Conservation (phyloP, 2,888 invertebrate genomes). For the Eristalis tenax region DNA sequence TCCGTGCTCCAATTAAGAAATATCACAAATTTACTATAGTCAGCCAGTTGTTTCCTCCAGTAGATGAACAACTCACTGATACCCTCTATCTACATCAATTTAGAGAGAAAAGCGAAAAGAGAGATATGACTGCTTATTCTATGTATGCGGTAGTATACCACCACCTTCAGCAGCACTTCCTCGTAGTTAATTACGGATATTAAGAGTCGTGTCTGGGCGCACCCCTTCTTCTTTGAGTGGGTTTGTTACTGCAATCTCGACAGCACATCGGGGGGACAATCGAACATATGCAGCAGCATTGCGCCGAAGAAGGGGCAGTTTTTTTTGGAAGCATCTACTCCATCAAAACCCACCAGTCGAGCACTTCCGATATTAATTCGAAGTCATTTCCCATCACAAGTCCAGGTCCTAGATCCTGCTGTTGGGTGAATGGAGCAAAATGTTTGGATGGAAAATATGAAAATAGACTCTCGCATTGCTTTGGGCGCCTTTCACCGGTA, state of each 20-base stretch:
- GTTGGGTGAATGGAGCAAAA: not conserved
- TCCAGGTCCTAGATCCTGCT: not conserved
- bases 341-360: not conserved
- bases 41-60: conserved; percentile 40
- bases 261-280: conserved; percentile 64
- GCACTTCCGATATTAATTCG: conserved; percentile 41
- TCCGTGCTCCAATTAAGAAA: conserved; percentile 64
- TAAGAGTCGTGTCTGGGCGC: conserved; percentile 68
- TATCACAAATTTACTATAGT: not conserved
- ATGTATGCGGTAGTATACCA: conserved; percentile 5
- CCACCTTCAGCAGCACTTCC: conserved; percentile 33
- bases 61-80: conserved; percentile 46
- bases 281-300: conserved; percentile 49
- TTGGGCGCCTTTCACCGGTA: conserved; percentile 12
- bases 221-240: conserved; percentile 29
- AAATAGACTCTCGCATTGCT: not conserved
- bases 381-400: conserved; percentile 31
- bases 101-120: conserved; percentile 4
- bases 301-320: not conserved
- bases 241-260: conserved; percentile 32
- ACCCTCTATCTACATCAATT: conserved; percentile 48
- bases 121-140: conserved; percentile 53
- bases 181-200: conserved; percentile 67
- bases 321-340: not conserved
- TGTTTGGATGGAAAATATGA: not conserved